These are phyloP conservation scores for Syngnathoides biaculeatus DNA, from an alignment of 2,113 vertebrate species.

Conservation along the genomic window DNA sequence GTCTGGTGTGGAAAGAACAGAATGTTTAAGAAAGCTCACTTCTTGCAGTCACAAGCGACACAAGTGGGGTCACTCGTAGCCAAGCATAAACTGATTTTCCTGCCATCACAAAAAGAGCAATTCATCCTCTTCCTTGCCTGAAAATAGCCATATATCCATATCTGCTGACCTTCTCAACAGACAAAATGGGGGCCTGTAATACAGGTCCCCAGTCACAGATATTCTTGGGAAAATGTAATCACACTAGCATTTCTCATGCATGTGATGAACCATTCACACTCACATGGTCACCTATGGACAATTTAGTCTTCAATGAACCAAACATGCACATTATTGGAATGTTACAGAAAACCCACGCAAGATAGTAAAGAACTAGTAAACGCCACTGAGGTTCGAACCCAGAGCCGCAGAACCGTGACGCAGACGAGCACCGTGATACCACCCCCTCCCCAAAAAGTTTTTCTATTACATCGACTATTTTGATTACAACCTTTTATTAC, in stretches of 20 bases:
- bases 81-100: slow-evolving; percentile 38
- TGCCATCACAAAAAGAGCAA: slow-evolving; percentile 5
- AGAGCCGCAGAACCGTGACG: too few species aligned
- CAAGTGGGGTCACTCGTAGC: slow-evolving; percentile 28
- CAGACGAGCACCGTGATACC: too few species aligned
- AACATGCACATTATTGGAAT: too few species aligned
- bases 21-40: slow-evolving; percentile 28
- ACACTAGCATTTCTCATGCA: neutral
- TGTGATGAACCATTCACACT: neutral
- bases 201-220: slow-evolving; percentile 1
- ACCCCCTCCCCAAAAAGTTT: too few species aligned
- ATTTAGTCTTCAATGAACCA: too few species aligned
- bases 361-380: too few species aligned
- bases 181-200: slow-evolving; percentile 10
- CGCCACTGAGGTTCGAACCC: too few species aligned
- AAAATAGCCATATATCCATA: neutral
- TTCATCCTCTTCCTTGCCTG: slow-evolving; percentile 10
- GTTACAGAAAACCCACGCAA: too few species aligned
- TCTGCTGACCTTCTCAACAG: slow-evolving; percentile 9
- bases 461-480: too few species aligned
- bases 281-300: too few species aligned
- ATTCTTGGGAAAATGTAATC: neutral
- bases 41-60: slow-evolving; percentile 15
- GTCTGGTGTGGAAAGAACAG: neutral
- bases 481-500: too few species aligned